Base-by-base conservation (phyloP, 1,140 invertebrate genomes). In the Drosophila azteca region DNA sequence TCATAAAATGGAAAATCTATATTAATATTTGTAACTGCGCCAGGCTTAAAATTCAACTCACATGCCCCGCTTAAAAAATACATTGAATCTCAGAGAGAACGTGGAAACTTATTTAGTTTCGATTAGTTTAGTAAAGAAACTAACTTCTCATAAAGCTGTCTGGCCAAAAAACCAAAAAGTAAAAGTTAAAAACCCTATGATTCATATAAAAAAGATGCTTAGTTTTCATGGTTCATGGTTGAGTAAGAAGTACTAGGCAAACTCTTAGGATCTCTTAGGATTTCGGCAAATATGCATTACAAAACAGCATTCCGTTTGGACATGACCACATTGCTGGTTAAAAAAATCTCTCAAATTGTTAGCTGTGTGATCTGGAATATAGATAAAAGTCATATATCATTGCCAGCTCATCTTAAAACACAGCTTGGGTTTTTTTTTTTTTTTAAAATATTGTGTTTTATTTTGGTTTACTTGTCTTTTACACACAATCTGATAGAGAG, bases 401-500 rank as follows among this genome's bases (percentile, higher is more conserved):
- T 31, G 17, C 52, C 35, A 46, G 43, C 29, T 45, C 43, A 73
- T 41, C 46, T 44, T n/a, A 73, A 53, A 65, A 52, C 24, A 35
- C 44, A 31, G 43, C 15, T 43, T 45, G 26, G 26, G 29, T 17
- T 58, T 26, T 46, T 17, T 17, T 58, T 26, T 46, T 17, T 54
- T 58, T 71, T 62, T 13, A 71, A 60, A 58, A 65, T 46, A 65
- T 29, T 59, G 57, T 41, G 8, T 41, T 75, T 55, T 81, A 87
- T 57, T 54, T 67, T 67, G 11, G 49, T 77, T 62, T 48, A 67
- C 60, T 77, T 59, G 55, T 70, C 53, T 69, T 64, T 74, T 39
- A 11, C 11, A 39, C 35, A 13, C 35, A 68, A 54, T 59, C 41
- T 54, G 44, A 49, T 24, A 26, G 44, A 20, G 22, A 24, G 39